Evolutionary conservation across 2,113 vertebrate species (phyloP).

Genomic region (Sylvia atricapilla): DNA sequence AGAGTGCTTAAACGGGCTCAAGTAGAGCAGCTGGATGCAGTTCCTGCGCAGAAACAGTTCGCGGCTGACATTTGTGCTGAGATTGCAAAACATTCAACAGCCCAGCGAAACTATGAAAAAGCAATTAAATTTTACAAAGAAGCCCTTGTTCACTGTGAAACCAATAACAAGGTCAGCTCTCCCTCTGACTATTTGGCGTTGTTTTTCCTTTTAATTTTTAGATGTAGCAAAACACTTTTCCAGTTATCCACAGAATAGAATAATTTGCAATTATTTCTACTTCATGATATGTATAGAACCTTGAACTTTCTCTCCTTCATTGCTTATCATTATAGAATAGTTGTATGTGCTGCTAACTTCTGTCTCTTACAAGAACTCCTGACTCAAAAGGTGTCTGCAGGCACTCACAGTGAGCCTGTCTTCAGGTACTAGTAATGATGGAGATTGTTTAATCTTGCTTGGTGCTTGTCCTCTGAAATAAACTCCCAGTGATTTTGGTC

Average conservation of each 20-base stretch:
- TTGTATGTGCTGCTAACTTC: not conserved
- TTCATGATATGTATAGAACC: not conserved
- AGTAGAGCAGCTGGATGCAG: slow-evolving; percentile 88
- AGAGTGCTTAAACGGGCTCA: slow-evolving; percentile 91
- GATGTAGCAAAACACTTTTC: slow-evolving; percentile 59
- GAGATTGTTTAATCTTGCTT: not conserved
- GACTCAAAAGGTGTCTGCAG: not conserved
- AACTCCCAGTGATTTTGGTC: not conserved
- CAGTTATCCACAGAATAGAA: slow-evolving; percentile 44
- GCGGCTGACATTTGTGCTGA: slow-evolving; percentile 94
- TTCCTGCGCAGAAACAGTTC: slow-evolving; percentile 88
- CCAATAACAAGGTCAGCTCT: slow-evolving; percentile 89
- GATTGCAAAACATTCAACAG: slow-evolving; percentile 91
- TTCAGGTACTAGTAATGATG: not conserved
- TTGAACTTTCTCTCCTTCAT: not conserved
- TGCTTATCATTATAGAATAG: not conserved
- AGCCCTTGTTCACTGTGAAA: slow-evolving; percentile 96
- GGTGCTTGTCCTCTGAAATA: not conserved
- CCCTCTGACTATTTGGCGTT: not conserved
- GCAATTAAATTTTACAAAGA: slow-evolving; percentile 99
- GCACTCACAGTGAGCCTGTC: not conserved
- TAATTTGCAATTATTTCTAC: not conserved
- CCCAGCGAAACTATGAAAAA: slow-evolving; percentile 91
- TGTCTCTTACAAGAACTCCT: not conserved
- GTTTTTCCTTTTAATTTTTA: slow-evolving; percentile 9